Evolutionary conservation across 2,888 invertebrate genomes (phyloP), one percentile per base, ranked within the genome.

Genomic region (Fragum fragum): DNA sequence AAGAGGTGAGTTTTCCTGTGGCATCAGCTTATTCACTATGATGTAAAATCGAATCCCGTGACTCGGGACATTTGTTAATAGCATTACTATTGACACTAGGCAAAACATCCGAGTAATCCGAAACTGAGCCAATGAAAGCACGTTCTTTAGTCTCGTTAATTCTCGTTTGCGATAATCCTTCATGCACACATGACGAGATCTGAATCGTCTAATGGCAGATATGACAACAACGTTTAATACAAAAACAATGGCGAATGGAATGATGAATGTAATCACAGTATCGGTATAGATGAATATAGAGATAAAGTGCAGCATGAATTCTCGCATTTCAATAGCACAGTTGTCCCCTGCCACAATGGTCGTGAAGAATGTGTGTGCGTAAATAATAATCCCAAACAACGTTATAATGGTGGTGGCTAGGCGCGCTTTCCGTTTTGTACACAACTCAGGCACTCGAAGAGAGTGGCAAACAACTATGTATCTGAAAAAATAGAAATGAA

Each of bases 391-490:
- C 3, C 90, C 85, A 26, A 89, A 73, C 16, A 71, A 26, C 0
- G 88, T 81, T 11, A 90, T 61, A 0, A 73, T 47, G 7, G 72
- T 70, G 0, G 90, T 86, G 3, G 89, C 87, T 1, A 85, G 68
- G 6, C 87, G 79, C 0, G 91, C 87, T 61, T 88, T 84, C 26
- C 73, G 77, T 61, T 81, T 88, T 23, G 90, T 90, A 73, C 91
- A 89, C 70, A 90, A 83, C 1, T 84, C 71, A 0, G 89, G 83
- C 0, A 90, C 88, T 32, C 95, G 96, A 71, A 97, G 93, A 0
- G 97, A 97, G 93, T 97, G 97, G 85, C 96, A 95, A 0, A 98
- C 97, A 0, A 97, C 98, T 3, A 98, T 96, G 92, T 97, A 97
- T 16, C 98, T 95, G 32, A 6, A 36, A n/a, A n/a, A n/a, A n/a